Evolutionary conservation across 2,113 vertebrate genomes (phyloP), one percentile per base, ranked within the genome.

Genomic region (Syngnathus typhle): DNA sequence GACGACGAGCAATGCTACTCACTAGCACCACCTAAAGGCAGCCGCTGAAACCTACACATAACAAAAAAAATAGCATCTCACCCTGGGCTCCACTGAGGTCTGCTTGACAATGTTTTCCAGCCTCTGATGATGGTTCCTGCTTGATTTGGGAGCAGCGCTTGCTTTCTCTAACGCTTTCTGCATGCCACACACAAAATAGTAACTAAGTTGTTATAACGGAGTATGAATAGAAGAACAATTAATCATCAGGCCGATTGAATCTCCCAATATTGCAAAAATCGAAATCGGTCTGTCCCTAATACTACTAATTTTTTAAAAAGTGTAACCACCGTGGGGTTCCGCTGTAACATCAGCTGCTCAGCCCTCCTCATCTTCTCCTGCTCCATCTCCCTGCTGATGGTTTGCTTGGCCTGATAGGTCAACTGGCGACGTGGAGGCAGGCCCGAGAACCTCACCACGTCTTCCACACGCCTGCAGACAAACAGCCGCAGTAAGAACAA

Each of bases 341-440:
- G 70, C 0, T 88, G 86, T 60, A 88, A 85, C 65, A 93, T 86
- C 32, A 84, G 32, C 1, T 88, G 92, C 78, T 99, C 97, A 0
- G 78, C 81, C 76, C 95, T 90, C 80, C 95, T 91, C 96, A 99
- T 95, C 89, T 91, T 94, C 88, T 99, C 96, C 85, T 95, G 83
- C 80, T 98, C 94, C 0, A 96, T 93, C 88, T 98, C 96, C 23
- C 92, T 89, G 68, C 94, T 93, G 0, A 99, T 94, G 65, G 97
- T 95, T 85, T 99, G 97, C 87, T 95, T 97, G 85, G 94, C 92
- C 87, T 98, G 96, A 87, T 98, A 98, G 5, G 93, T 95, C 68
- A 99, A 89, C 78, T 93, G 94, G 36, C 93, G 92, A 12, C 90
- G 94, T 1, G 89, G 84, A 0, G 95, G 95, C 52, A 99, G 87